These are phyloP conservation scores for Rhaphigaster nebulosa DNA, from an alignment of 2,888 invertebrate genomes.

Conservation along the genomic window DNA sequence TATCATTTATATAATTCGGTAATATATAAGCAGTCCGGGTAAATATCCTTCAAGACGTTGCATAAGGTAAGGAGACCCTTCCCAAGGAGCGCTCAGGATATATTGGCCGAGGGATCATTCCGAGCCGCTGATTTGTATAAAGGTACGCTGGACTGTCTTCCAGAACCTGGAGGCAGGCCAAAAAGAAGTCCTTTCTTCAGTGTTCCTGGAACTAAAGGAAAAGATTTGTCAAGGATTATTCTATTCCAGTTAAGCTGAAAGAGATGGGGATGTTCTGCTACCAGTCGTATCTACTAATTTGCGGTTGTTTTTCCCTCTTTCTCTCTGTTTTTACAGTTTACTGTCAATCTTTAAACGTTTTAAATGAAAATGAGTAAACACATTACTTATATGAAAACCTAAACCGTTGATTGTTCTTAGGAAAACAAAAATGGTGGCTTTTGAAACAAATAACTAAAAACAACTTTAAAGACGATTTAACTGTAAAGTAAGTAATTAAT, in stretches of 20 bases:
- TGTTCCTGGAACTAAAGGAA: neutral
- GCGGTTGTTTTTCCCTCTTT: slow-evolving; percentile 2
- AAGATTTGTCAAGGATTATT: slow-evolving; percentile 29
- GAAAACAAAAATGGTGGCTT: neutral
- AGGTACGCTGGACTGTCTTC: slow-evolving; percentile 1
- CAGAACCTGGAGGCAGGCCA: neutral
- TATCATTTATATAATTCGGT: neutral
- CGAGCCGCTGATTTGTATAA: neutral
- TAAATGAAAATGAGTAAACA: neutral
- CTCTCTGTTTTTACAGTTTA: neutral
- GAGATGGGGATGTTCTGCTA: neutral
- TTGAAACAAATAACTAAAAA: neutral
- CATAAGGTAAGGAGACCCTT: neutral
- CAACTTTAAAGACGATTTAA: neutral
- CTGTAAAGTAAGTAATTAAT: neutral
- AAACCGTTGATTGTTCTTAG: neutral
- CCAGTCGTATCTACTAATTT: neutral
- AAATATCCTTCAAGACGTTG: neutral
- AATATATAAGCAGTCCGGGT: neutral
- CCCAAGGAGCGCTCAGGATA: neutral
- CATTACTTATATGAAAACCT: neutral
- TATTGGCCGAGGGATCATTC: neutral
- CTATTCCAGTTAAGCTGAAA: slow-evolving; percentile 10
- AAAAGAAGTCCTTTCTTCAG: neutral
- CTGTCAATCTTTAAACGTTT: neutral